A percentile compares a stretch with the other conserved stretches of the same genome.
Evolutionary conservation across 2,888 invertebrate species (phyloP).

Genomic region (Liposcelis brunnea): DNA sequence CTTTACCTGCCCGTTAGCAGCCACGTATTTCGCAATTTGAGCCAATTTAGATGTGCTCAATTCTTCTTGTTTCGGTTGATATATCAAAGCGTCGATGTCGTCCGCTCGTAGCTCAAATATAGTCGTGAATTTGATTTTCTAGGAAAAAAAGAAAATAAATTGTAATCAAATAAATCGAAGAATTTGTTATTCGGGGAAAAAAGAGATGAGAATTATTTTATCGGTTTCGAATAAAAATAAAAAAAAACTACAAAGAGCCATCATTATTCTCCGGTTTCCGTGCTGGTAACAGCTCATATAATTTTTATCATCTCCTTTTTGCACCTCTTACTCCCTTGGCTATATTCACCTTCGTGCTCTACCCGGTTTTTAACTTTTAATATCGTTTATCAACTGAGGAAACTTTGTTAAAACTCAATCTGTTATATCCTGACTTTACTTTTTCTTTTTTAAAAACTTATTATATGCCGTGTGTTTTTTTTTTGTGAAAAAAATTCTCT

Average conservation of each 20-base stretch:
- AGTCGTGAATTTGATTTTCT: conserved; percentile 49
- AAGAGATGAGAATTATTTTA: too few species aligned
- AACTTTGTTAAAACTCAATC: too few species aligned
- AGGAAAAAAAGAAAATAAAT: conserved; percentile 11
- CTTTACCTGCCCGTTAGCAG: conserved; percentile 49
- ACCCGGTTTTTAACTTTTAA: not conserved
- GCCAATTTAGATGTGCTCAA: conserved; percentile 55
- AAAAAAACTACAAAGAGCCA: not conserved
- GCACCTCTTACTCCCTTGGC: too few species aligned
- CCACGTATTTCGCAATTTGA: conserved; percentile 74
- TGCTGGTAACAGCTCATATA: not conserved
- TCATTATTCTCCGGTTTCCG: too few species aligned
- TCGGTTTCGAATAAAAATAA: too few species aligned
- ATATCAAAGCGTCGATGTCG: conserved; percentile 45
- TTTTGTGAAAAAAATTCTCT: too few species aligned
- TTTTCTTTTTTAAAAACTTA: conserved; percentile 8
- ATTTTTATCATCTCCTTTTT: conserved; percentile 6
- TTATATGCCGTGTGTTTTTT: too few species aligned
- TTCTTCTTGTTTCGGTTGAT: conserved; percentile 44
- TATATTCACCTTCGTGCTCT: not conserved
- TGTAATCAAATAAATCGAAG: too few species aligned
- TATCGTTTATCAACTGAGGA: not conserved
- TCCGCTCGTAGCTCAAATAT: conserved; percentile 67
- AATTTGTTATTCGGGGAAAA: too few species aligned
- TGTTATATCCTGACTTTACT: too few species aligned